Base-by-base conservation (phyloP, 2,888 invertebrate genomes). In the Erynnis tages region DNA sequence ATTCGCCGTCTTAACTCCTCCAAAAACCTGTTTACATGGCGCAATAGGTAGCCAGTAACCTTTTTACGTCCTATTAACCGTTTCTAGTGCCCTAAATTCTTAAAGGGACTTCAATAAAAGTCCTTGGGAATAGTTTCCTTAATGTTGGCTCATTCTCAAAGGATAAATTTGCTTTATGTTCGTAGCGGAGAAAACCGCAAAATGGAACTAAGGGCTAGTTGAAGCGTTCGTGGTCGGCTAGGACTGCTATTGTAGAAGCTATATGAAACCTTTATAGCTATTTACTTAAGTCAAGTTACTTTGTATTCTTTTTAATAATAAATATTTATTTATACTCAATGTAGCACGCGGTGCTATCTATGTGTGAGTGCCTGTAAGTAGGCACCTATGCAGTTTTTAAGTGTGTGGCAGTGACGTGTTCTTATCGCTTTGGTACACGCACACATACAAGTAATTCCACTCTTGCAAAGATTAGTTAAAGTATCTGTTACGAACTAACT, bases 201-300 rank as follows among this genome's bases (percentile, higher is more conserved):
- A 57, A 62, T 55, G 55, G 56, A 55, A 41, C 54, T 53, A 58
- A 49, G 53, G 60, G 56, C 61, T 57, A 61, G 57, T 55, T 59
- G 56, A 53, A 56, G 54, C 41, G 56, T 56, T 61, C 56, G 61
- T 55, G 60, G 61, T 60, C 37, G 57, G 48, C 10, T 8, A 27
- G 27, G 27, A 43, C 2, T 32, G 14, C 32, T 40, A 40, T 11
- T 10, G 25, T 13, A 10, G 38, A 21, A 21, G 21, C n/a, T n/a
- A n/a, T n/a, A n/a, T n/a, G n/a, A n/a, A n/a, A n/a, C n/a, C n/a
- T n/a, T n/a, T n/a, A n/a, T n/a, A n/a, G n/a, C n/a, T n/a, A n/a
- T n/a, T n/a, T n/a, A n/a, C n/a, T n/a, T n/a, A n/a, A n/a, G n/a
- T n/a, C n/a, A n/a, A n/a, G n/a, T n/a, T n/a, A n/a, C n/a, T n/a